Percentiles rank a stretch among this genome's conserved stretches.
phyloP scores from a whole-genome alignment of 1,140 invertebrate species.

The Brachionus calyciflorus region DNA sequence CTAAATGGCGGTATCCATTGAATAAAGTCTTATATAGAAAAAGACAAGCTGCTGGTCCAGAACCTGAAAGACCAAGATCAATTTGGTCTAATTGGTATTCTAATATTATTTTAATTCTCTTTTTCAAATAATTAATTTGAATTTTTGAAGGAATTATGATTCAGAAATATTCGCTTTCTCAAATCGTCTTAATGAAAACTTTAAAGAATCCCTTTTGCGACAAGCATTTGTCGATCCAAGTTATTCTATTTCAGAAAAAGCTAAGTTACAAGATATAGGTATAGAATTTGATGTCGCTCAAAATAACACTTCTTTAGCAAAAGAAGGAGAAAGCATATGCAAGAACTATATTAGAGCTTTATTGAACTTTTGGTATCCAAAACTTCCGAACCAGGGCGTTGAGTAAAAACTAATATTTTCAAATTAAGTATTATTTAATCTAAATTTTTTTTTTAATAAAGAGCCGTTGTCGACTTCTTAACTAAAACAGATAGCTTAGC shows the following conservation, averaged over 20 bases:
- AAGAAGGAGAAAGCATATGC: constrained; percentile 64
- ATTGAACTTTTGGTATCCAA: constrained; percentile 68
- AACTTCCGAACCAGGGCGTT: constrained; percentile 71
- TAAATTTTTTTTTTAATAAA: constrained; percentile 68
- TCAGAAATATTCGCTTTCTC: constrained; percentile 84
- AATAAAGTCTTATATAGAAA: constrained; percentile 50
- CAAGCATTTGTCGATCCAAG: constrained; percentile 72
- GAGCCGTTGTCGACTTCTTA: constrained; percentile 67
- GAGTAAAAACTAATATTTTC: constrained; percentile 54
- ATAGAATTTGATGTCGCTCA: constrained; percentile 61
- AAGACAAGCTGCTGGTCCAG: constrained; percentile 52
- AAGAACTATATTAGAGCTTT: constrained; percentile 65
- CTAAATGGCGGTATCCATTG: constrained; percentile 47
- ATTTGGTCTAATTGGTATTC: constrained; percentile 54
- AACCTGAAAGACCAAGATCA: constrained; percentile 52
- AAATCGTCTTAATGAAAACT: constrained; percentile 77
- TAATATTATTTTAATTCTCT: too few species aligned
- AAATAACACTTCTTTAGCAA: constrained; percentile 69
- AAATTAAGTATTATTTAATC: constrained; percentile 56
- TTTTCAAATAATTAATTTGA: too few species aligned
- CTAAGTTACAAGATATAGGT: constrained; percentile 69
- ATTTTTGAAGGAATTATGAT: constrained; percentile 70
- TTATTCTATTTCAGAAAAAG: constrained; percentile 64
- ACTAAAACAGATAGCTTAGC: constrained; percentile 68
- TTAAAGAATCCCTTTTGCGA: constrained; percentile 69